Evolutionary conservation across 2,113 vertebrate species (phyloP).

Genomic region (Zosterops pallidus): DNA sequence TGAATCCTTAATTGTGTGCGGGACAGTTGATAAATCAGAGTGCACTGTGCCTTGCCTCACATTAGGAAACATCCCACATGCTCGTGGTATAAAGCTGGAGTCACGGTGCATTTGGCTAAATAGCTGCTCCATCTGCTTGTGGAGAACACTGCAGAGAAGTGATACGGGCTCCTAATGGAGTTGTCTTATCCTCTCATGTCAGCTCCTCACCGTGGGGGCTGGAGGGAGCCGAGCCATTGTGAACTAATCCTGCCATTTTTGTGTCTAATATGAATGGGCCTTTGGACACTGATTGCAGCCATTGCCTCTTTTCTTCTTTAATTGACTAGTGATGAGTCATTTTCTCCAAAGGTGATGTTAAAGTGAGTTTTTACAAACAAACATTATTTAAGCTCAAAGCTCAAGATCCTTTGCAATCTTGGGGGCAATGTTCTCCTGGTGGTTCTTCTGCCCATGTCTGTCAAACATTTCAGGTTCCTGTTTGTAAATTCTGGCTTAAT

Average conservation of each 20-base stretch:
- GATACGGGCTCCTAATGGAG: conserved; percentile 46
- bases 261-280: background rate
- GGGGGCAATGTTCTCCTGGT: background rate
- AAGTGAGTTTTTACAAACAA: background rate
- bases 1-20: conserved; percentile 32
- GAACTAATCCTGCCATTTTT: conserved; percentile 6
- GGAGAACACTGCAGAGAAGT: conserved; percentile 1
- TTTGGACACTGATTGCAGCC: background rate
- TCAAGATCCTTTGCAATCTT: background rate
- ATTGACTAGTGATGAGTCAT: background rate
- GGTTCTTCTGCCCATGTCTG: background rate
- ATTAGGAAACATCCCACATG: conserved; percentile 68
- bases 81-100: conserved; percentile 40
- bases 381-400: rapidly evolving
- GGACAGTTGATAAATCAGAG: conserved; percentile 50
- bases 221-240: background rate
- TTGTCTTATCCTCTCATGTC: conserved; percentile 41
- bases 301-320: background rate
- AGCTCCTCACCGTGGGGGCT: background rate
- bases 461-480: conserved; percentile 33
- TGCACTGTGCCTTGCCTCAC: background rate
- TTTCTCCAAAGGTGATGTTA: background rate
- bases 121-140: conserved; percentile 60
- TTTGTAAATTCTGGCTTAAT: conserved; percentile 53
- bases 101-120: conserved; percentile 65